phyloP scores from a whole-genome alignment of 1,140 invertebrate species.

The Eubasilissa regina region DNA sequence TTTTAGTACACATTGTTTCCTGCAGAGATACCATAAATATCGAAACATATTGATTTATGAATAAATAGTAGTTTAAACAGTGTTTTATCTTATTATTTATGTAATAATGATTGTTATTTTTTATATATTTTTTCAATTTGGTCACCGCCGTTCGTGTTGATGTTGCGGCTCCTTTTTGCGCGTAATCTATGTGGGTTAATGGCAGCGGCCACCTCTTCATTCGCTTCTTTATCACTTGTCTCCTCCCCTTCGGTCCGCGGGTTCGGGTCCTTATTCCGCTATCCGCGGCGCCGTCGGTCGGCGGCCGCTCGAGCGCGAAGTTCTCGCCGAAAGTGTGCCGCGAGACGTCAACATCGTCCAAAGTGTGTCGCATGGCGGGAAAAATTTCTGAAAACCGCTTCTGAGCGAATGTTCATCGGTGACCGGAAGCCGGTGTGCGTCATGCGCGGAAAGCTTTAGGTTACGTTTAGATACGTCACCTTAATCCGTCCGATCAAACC shows the following conservation, averaged over 20 bases:
- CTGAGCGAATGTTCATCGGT: slow-evolving; percentile 10
- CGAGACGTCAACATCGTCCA: slow-evolving; percentile 12
- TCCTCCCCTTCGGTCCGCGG: not conserved
- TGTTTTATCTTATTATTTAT: too few species aligned
- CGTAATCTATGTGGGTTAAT: slow-evolving; percentile 14
- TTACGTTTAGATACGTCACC: slow-evolving; percentile 8
- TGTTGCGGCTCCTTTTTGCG: too few species aligned
- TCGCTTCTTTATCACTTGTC: not conserved
- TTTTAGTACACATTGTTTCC: too few species aligned
- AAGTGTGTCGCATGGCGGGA: slow-evolving; percentile 37
- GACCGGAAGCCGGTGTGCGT: slow-evolving; percentile 25
- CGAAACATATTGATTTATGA: too few species aligned
- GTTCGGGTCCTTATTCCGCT: too few species aligned
- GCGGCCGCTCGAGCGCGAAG: slow-evolving; percentile 12
- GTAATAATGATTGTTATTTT: too few species aligned
- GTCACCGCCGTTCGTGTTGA: too few species aligned
- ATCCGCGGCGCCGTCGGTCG: not conserved
- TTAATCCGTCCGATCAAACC: not conserved
- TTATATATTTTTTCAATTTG: too few species aligned
- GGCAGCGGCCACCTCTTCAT: slow-evolving; percentile 1
- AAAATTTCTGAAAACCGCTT: slow-evolving; percentile 29
- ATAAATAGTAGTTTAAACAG: too few species aligned
- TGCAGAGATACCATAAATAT: too few species aligned
- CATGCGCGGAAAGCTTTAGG: slow-evolving; percentile 16
- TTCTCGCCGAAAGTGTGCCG: slow-evolving; percentile 22